Base-by-base conservation (phyloP, 2,888 invertebrate genomes). In the Pandemis corylana region DNA sequence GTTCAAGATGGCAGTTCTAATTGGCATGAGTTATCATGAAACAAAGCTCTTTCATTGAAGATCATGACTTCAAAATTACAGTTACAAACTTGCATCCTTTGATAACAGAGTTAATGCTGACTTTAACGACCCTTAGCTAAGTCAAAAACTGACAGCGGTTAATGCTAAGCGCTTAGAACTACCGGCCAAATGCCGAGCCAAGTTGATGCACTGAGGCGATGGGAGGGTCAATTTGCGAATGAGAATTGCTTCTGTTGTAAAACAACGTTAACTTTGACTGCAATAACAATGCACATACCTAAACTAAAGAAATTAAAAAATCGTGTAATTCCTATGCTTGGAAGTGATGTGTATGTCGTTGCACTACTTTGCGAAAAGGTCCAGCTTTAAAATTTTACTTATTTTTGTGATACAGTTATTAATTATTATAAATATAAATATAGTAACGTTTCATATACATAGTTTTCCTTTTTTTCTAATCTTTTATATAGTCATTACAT, bases 41-140 rank as follows among this genome's bases (percentile, higher is more conserved):
- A 76, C 74, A 76, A 76, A 66, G 76, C 67, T 68, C 80, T 80
- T 81, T 80, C 78, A 81, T 80, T 80, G 79, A 81, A 80, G 84
- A 83, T 84, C 84, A 82, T 85, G 82, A 81, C 81, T 85, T 83
- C 83, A 83, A 81, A 87, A 87, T 89, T 84, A 87, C 86, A 83
- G 85, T 88, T 85, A 84, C 83, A 81, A 88, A 89, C 86, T 88
- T 81, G 79, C 78, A 82, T 79, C 76, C 76, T 68, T 79, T 83
- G 87, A 88, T 89, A 89, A 85, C 83, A 78, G 78, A 81, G 80
- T 79, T 83, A 82, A 71, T 71, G 56, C 64, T 61, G 68, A 81
- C 83, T 84, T 69, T 68, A 56, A 75, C 56, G 81, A 85, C 78
- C 81, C 82, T 81, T 71, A 76, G 41, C 6, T 62, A 77, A 77